phyloP scores from a whole-genome alignment of 2,888 invertebrate species.

The Ctena decussata region DNA sequence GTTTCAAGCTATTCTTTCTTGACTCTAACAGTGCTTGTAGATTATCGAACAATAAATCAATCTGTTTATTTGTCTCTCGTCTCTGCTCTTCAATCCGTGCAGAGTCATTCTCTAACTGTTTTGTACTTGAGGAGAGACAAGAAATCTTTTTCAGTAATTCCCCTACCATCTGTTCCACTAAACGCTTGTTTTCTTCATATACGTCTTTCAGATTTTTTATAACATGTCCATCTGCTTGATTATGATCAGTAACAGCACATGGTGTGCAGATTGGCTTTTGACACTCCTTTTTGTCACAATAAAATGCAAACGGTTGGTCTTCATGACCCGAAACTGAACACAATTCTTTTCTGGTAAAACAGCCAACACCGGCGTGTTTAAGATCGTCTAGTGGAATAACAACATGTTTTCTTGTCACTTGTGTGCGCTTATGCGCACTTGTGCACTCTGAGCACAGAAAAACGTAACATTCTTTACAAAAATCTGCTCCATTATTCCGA shows the following conservation, averaged over 20 bases:
- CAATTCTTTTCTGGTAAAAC: constrained; percentile 69
- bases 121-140: constrained; percentile 64
- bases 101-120: constrained; percentile 53
- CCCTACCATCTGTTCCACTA: constrained; percentile 64
- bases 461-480: constrained; percentile 72
- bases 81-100: constrained; percentile 57
- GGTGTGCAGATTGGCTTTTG: constrained; percentile 70
- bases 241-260: constrained; percentile 70
- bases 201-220: constrained; percentile 69
- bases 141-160: constrained; percentile 67
- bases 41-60: constrained; percentile 65
- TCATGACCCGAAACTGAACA: constrained; percentile 69
- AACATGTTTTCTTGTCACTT: constrained; percentile 68
- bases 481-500: constrained; percentile 58
- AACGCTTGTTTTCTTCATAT: constrained; percentile 67
- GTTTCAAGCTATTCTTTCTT: constrained; percentile 65
- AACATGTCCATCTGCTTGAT: constrained; percentile 65
- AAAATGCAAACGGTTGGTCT: constrained; percentile 71
- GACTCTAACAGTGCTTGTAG: constrained; percentile 55
- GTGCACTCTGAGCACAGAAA: constrained; percentile 72
- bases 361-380: constrained; percentile 63
- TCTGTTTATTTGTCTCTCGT: constrained; percentile 51
- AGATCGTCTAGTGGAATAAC: constrained; percentile 64
- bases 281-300: constrained; percentile 66
- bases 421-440: constrained; percentile 70